Percentiles rank a stretch among this genome's conserved stretches.
These are phyloP conservation scores for Cryptophagus acutangulus DNA, from an alignment of 2,888 invertebrate genomes.

Conservation along the genomic window DNA sequence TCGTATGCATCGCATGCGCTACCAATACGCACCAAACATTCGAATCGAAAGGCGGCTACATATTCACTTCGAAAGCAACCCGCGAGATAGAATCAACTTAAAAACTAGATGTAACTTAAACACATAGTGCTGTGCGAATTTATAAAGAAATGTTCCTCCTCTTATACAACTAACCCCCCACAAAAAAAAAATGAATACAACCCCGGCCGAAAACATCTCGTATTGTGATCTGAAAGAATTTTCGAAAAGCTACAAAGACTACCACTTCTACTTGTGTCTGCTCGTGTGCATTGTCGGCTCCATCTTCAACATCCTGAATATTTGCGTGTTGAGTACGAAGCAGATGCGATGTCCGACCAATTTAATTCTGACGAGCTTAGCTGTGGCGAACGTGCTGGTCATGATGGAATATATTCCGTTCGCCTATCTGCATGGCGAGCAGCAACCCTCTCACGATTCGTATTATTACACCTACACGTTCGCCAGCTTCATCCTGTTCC, in stretches of 20 bases:
- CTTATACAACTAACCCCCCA: too few species aligned
- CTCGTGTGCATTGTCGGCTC: conserved; percentile 86
- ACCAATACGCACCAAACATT: too few species aligned
- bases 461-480: conserved; percentile 64
- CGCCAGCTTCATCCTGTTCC: conserved; percentile 79
- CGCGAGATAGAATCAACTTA: too few species aligned
- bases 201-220: conserved; percentile 21
- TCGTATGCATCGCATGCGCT: too few species aligned
- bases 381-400: conserved; percentile 88
- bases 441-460: conserved; percentile 47
- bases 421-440: conserved; percentile 67
- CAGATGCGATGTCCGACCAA: conserved; percentile 91
- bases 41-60: too few species aligned
- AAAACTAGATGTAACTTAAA: too few species aligned
- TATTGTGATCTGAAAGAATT: conserved; percentile 55
- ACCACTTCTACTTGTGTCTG: conserved; percentile 81
- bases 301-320: conserved; percentile 83
- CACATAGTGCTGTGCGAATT: too few species aligned
- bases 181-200: conserved; percentile 16
- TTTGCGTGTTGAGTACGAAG: conserved; percentile 83
- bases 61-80: too few species aligned
- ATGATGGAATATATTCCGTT: conserved; percentile 93
- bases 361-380: conserved; percentile 81
- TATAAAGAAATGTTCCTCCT: too few species aligned
- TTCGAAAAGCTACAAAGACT: conserved; percentile 59